Base-by-base conservation (phyloP, 2,113 vertebrate species). In the Sylvilagus bachmani region DNA sequence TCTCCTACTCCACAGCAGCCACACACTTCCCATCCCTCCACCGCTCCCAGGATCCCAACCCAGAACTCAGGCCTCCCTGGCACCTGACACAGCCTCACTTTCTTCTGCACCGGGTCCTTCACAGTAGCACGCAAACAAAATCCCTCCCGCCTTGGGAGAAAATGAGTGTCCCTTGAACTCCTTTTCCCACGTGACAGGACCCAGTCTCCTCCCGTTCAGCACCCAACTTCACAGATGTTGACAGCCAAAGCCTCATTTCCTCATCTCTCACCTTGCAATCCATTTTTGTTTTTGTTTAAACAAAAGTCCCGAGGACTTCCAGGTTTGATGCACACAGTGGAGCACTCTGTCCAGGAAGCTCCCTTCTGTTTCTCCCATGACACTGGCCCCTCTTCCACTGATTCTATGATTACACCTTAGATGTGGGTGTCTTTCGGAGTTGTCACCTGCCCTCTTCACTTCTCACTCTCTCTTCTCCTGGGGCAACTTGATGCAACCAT, bases 201-300 rank as follows among this genome's bases (percentile, higher is more conserved):
- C n/a, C 51, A 67, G 25, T 79, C 58, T 89, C 36, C 33, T 94
- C 62, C 61, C 64, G n/a, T 90, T 94, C 29, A 58, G 24, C 38
- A 49, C 17, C 53, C n/a, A 85, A 91, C 25, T 78, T 90, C 33
- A 70, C 44, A 80, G 49, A 19, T 44, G 61, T 38, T 84, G 24
- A 61, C 12, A 55, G 31, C 66, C 55, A 38, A 5, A 14, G 74
- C 67, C 70, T 82, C 70, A 12, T 83, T 78, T 77, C 19, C 36
- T 79, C 38, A 58, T 33, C 49, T 67, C 55, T n/a, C 2, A 10
- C 19, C 49, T 75, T 71, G 53, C 33, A 36, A n/a, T 70, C 25
- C 44, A 44, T 44, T 44, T 44, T 44, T 44, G 44, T 44, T 44
- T 58, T 19, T 7, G 0, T 24, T 24, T 92, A n/a, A 55, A 58